Evolutionary conservation across 1,140 invertebrate genomes (phyloP).

Genomic region (Pseudachorutes palmiensis): DNA sequence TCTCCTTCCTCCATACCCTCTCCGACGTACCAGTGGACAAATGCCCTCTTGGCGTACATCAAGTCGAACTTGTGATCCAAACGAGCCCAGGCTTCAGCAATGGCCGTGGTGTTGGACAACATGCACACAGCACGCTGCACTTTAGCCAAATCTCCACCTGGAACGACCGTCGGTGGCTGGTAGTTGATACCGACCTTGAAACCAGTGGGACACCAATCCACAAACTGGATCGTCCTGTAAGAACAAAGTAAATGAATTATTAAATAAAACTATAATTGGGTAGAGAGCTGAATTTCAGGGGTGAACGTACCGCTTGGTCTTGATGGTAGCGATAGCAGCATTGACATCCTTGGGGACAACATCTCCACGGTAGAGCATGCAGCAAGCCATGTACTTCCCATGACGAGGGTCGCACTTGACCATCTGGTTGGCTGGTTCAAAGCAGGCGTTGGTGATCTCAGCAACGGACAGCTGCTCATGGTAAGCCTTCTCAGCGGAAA

Average conservation of each 20-base stretch:
- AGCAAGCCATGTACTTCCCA: conserved; percentile 72
- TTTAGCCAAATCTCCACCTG: conserved; percentile 66
- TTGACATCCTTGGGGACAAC: conserved; percentile 79
- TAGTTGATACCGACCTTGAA: conserved; percentile 58
- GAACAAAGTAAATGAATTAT: not conserved
- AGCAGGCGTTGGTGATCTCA: conserved; percentile 82
- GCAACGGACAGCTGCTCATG: conserved; percentile 72
- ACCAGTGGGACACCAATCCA: conserved; percentile 73
- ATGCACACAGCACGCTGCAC: conserved; percentile 60
- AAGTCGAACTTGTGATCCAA: conserved; percentile 61
- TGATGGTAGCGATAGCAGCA: conserved; percentile 72
- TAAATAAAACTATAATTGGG: no score
- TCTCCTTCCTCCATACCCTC: conserved; percentile 81
- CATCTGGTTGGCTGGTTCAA: conserved; percentile 84
- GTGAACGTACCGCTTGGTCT: conserved; percentile 59
- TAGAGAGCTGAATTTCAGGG: no score
- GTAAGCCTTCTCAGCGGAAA: conserved; percentile 77
- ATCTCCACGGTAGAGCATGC: conserved; percentile 69
- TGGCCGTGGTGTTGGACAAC: conserved; percentile 75
- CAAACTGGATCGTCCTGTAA: conserved; percentile 58
- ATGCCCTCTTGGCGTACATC: conserved; percentile 54
- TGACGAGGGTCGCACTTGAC: conserved; percentile 84
- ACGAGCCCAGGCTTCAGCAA: conserved; percentile 69
- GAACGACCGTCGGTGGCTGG: conserved; percentile 66
- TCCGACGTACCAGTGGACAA: conserved; percentile 51